Conservation (phyloP, 1,140 invertebrate species). For the Hylaeus anthracinus region DNA sequence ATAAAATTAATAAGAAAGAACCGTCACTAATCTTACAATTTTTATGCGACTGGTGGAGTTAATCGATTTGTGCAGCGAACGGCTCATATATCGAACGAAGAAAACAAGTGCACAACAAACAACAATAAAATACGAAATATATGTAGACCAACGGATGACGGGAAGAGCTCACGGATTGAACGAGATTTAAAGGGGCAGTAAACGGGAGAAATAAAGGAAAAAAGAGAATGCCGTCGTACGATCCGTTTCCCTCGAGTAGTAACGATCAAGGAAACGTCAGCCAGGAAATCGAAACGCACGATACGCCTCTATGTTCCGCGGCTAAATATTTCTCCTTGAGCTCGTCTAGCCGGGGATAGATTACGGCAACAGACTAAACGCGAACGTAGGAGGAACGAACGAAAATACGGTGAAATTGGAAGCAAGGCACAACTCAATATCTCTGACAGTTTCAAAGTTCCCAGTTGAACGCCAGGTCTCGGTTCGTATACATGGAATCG, state of each 20-base stretch:
- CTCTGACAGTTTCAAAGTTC: slow-evolving; percentile 11
- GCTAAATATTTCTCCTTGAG: not conserved
- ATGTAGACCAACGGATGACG: no score
- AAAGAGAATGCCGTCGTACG: no score
- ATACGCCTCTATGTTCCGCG: not conserved
- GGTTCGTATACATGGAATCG: slow-evolving; percentile 10
- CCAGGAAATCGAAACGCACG: slow-evolving; percentile 3
- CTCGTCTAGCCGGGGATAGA: not conserved
- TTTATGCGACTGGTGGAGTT: no score
- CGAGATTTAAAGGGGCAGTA: no score
- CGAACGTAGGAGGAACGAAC: not conserved
- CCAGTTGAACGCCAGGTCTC: not conserved
- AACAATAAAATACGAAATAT: no score
- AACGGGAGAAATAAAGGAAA: no score
- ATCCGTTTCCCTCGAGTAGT: slow-evolving; percentile 14
- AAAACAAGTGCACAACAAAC: no score
- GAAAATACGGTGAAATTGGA: not conserved
- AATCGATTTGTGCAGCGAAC: no score
- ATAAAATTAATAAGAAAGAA: no score
- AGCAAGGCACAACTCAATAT: slow-evolving; percentile 17
- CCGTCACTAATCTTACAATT: no score
- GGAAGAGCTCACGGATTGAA: no score
- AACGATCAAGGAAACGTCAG: slow-evolving; percentile 21
- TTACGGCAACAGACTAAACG: not conserved
- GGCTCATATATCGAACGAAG: no score